A percentile compares a stretch with the other conserved stretches of the same genome.
These are phyloP conservation scores for Siniperca chuatsi DNA, from an alignment of 2,113 vertebrate genomes.

Conservation along the genomic window DNA sequence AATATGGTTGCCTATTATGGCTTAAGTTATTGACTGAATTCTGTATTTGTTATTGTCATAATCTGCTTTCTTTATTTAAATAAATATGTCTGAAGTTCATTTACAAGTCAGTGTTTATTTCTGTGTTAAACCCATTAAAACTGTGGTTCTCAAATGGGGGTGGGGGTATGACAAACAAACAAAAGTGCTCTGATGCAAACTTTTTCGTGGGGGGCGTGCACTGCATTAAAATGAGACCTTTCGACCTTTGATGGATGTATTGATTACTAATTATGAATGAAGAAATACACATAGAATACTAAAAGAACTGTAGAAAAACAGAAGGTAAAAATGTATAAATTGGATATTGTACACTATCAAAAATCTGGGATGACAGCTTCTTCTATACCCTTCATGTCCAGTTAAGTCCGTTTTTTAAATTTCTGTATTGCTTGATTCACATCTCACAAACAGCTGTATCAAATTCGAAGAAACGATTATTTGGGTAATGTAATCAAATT, in stretches of 20 bases:
- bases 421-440: background rate
- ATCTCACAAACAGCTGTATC: conserved; percentile 12
- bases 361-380: background rate
- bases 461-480: conserved; percentile 37
- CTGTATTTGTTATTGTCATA: conserved; percentile 71
- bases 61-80: conserved; percentile 66
- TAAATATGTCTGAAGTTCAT: conserved; percentile 67
- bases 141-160: no score
- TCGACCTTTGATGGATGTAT: background rate
- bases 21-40: conserved; percentile 74
- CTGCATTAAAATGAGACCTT: no score
- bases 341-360: background rate
- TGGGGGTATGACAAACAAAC: no score
- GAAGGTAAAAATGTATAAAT: background rate
- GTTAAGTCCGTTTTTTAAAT: background rate
- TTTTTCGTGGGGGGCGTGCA: no score
- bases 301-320: background rate
- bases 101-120: conserved; percentile 39
- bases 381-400: background rate
- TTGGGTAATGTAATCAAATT: conserved; percentile 42
- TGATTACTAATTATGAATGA: background rate
- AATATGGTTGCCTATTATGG: conserved; percentile 58
- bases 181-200: no score
- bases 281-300: background rate
- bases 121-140: conserved; percentile 11